phyloP scores from a whole-genome alignment of 2,888 invertebrate species.

The Alentia gelatinosa region DNA sequence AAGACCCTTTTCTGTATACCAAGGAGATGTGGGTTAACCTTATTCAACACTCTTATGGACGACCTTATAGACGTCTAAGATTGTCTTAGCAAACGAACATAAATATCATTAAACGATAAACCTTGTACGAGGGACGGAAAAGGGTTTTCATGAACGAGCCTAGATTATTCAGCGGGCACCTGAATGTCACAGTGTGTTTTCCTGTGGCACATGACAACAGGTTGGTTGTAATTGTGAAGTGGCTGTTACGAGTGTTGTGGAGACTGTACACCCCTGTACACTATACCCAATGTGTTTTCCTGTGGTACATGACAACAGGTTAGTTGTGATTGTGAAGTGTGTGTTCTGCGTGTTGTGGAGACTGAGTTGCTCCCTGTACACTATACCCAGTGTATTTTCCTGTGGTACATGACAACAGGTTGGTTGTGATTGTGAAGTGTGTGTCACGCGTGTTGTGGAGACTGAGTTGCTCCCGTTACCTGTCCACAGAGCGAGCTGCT shows the following conservation, averaged over 20 bases:
- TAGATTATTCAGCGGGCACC: too few relatives aligned
- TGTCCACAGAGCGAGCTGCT: not conserved
- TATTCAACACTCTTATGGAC: too few relatives aligned
- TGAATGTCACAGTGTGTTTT: too few relatives aligned
- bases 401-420: not conserved
- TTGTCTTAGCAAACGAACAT: too few relatives aligned
- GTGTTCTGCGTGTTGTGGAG: not conserved
- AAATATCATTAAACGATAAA: too few relatives aligned
- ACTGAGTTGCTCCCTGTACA: not conserved
- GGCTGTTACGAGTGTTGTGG: not conserved
- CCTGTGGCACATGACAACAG: not conserved
- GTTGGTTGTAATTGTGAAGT: not conserved
- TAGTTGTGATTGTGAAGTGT: not conserved
- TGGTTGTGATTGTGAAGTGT: not conserved
- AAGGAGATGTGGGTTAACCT: too few relatives aligned
- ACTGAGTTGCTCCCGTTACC: not conserved
- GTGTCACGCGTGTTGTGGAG: not conserved
- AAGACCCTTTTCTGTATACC: too few relatives aligned
- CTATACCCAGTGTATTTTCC: not conserved
- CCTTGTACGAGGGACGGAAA: too few relatives aligned
- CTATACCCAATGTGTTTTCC: not conserved
- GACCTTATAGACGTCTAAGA: too few relatives aligned
- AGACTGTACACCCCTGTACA: not conserved
- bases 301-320: not conserved
- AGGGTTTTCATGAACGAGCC: too few relatives aligned